Conservation (phyloP, 2,888 invertebrate species). For the Mechanitis messenoides region DNA sequence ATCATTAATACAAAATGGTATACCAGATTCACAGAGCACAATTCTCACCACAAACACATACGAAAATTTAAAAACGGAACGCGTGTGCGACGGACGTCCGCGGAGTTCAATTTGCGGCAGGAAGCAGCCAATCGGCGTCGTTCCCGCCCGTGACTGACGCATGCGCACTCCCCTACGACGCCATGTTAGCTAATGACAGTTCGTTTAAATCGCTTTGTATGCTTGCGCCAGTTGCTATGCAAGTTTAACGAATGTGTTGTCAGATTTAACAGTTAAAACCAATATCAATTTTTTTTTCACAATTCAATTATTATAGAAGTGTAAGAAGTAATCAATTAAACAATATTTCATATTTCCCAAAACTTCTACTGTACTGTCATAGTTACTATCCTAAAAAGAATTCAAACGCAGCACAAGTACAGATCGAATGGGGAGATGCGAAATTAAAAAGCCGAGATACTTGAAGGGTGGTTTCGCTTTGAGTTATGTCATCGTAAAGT, state of each 20-base stretch:
- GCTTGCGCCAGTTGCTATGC: constrained; percentile 19
- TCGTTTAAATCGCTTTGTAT: constrained; percentile 13
- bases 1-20: constrained; percentile 7
- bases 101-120: constrained; percentile 60
- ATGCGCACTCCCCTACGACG: constrained; percentile 27
- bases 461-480: constrained; percentile 14
- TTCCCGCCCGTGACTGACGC: constrained; percentile 48
- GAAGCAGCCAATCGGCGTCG: constrained; percentile 60
- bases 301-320: too few relatives aligned
- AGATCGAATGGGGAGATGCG: constrained; percentile 31
- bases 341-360: too few relatives aligned
- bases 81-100: constrained; percentile 57
- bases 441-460: constrained; percentile 29
- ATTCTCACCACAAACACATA: constrained; percentile 15
- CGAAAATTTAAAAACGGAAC: constrained; percentile 35
- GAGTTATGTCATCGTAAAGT: constrained; percentile 8
- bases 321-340: too few relatives aligned
- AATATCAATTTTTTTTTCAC: too few relatives aligned
- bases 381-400: too few relatives aligned
- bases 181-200: constrained; percentile 27
- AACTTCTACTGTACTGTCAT: too few relatives aligned
- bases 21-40: constrained; percentile 12
- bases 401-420: constrained; percentile 23
- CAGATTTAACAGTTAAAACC: too few relatives aligned
- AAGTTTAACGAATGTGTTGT: too few relatives aligned